Percentiles rank a stretch among this genome's conserved stretches.
phyloP scores from a whole-genome alignment of 2,797 vertebrate species.

The Toxotes lorentzi region DNA sequence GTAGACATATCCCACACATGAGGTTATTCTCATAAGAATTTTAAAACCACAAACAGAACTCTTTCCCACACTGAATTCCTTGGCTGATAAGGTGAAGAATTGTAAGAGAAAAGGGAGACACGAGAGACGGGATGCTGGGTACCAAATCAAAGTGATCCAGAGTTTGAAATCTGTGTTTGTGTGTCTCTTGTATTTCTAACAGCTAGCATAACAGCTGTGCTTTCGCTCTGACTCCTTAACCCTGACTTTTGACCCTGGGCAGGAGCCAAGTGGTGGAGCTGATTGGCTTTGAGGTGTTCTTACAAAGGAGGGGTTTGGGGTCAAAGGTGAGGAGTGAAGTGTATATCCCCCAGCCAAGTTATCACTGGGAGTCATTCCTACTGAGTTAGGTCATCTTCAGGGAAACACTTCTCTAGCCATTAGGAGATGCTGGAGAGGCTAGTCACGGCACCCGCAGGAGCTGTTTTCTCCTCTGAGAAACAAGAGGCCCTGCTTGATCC shows the following conservation, averaged over 20 bases:
- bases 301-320: slow-evolving; percentile 59
- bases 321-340: slow-evolving; percentile 79
- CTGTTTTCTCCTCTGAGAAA: slow-evolving; percentile 56
- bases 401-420: slow-evolving; percentile 54
- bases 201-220: slow-evolving; percentile 56
- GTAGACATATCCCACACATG: slow-evolving; percentile 60
- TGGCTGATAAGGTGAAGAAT: slow-evolving; percentile 24
- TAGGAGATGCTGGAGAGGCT: slow-evolving; percentile 50
- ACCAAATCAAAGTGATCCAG: slow-evolving; percentile 38
- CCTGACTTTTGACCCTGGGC: slow-evolving; percentile 71
- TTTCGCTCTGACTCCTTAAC: slow-evolving; percentile 59
- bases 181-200: slow-evolving; percentile 53
- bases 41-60: slow-evolving; percentile 43
- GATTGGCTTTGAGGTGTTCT: slow-evolving; percentile 83
- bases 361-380: slow-evolving; percentile 71
- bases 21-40: slow-evolving; percentile 23
- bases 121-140: slow-evolving; percentile 3
- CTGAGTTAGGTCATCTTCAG: slow-evolving; percentile 71
- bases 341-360: slow-evolving; percentile 71
- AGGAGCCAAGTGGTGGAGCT: slow-evolving; percentile 66
- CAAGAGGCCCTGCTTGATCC: slow-evolving; percentile 37
- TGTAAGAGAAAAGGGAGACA: slow-evolving; percentile 8
- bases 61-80: slow-evolving; percentile 51
- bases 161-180: slow-evolving; percentile 42
- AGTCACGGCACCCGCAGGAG: slow-evolving; percentile 62